These are phyloP conservation scores for Ormyrus rosae DNA, from an alignment of 2,888 invertebrate species.

Conservation along the genomic window DNA sequence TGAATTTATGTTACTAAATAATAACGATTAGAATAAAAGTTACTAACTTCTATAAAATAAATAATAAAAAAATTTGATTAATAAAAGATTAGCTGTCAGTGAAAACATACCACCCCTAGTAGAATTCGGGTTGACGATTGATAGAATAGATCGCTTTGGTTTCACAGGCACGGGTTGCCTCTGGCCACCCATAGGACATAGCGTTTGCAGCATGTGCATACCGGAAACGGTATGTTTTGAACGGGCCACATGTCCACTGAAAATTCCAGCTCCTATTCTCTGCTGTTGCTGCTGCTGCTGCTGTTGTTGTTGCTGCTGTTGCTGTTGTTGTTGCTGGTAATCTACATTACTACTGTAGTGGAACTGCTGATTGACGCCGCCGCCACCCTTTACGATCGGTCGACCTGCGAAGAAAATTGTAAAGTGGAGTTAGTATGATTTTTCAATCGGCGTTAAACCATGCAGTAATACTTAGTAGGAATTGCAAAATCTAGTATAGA, in stretches of 20 bases:
- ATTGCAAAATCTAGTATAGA: no score
- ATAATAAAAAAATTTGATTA: not conserved
- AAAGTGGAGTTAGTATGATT: not conserved
- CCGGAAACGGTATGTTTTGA: constrained; percentile 71
- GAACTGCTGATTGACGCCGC: constrained; percentile 54
- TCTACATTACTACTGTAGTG: constrained; percentile 46
- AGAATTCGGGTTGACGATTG: constrained; percentile 43
- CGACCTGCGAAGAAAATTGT: constrained; percentile 73
- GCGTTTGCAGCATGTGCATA: not conserved
- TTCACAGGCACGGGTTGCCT: constrained; percentile 41
- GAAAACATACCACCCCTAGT: constrained; percentile 35
- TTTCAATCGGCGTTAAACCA: no score
- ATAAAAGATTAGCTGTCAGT: not conserved
- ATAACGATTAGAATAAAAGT: not conserved
- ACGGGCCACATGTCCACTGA: constrained; percentile 67
- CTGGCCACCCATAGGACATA: not conserved
- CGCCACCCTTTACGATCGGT: constrained; percentile 79
- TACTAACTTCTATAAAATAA: not conserved
- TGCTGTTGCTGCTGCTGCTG: constrained; percentile 71
- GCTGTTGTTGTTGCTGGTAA: constrained; percentile 70
- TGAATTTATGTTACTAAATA: not conserved
- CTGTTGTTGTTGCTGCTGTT: constrained; percentile 71
- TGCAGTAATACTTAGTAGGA: no score
- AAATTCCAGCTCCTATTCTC: constrained; percentile 66
- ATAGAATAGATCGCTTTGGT: constrained; percentile 41